Evolutionary conservation across 1,140 invertebrate genomes (phyloP).

Genomic region (Platorchestia sp.): DNA sequence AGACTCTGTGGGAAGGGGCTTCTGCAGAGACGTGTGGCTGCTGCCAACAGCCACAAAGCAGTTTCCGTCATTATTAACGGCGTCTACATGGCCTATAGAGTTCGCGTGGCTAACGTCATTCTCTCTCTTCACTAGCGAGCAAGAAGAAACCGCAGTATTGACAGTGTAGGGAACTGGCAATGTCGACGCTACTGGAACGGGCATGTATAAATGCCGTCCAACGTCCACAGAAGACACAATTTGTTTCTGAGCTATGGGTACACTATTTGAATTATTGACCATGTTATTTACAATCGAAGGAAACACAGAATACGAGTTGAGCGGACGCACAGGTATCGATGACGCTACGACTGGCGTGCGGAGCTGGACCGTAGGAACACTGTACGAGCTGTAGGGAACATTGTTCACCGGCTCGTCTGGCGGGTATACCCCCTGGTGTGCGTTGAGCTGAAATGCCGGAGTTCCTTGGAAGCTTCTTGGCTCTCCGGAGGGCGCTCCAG

Average conservation of each 20-base stretch:
- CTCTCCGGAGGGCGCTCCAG: background rate
- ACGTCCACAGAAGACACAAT: background rate
- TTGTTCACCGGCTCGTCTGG: background rate
- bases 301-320: background rate
- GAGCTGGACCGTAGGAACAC: background rate
- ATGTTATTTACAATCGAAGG: background rate
- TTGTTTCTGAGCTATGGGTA: background rate
- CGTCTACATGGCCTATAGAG: background rate
- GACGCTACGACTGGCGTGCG: background rate
- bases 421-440: background rate
- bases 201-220: background rate
- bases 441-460: background rate
- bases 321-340: background rate
- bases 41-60: slow-evolving; percentile 14
- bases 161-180: background rate
- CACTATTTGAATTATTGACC: background rate
- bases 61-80: slow-evolving; percentile 19
- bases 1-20: background rate
- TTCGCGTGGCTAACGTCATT: background rate
- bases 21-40: background rate
- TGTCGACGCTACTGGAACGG: background rate
- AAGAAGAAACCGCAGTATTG: background rate
- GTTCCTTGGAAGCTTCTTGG: background rate
- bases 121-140: background rate
- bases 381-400: background rate